Base-by-base conservation (phyloP, 2,888 invertebrate species). In the Zonitis immaculata region DNA sequence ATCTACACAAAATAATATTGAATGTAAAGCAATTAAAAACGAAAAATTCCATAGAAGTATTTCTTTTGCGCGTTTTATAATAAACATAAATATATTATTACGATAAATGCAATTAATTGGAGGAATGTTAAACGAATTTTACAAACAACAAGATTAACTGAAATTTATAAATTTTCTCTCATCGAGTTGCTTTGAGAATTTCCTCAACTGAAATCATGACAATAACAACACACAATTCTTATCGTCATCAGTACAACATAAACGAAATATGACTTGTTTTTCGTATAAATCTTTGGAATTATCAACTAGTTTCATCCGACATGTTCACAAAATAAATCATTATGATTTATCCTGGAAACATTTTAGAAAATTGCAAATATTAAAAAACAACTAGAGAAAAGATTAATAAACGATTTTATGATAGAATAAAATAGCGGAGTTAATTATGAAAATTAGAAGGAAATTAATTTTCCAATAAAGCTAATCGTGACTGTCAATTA, bases 71-170 rank as follows among this genome's bases (percentile, higher is more conserved):
- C 9, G 42, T 43, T 46, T 51, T 45, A 51, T 44, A 57, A 54
- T 49, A 51, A 42, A 46, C 6, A 18, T 54, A 54, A 54, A 57
- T 54, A 57, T 57, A 54, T 44, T 27, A 16, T 42, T 54, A 49
- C 49, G 46, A 48, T 47, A 46, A 7, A 7, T 18, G 35, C 47
- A 51, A 48, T 47, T 57, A 57, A 57, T 57, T 57, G 57, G 54
- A 45, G 48, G 49, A 57, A 51, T 48, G 56, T 12, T 42, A 51
- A 54, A 47, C 42, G 12, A 45, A 45, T 42, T 45, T 45, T 45
- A 44, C 39, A 9, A 48, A 16, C 42, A 22, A 32, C 28, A 46
- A 46, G n/a, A 26, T 18, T 32, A n/a, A n/a, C n/a, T n/a, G n/a
- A n/a, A n/a, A 18, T 42, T 42, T 42, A 44, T 22, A 27, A 11